Conservation (phyloP, 92 coral and sea anemone genomes). For the Heliopora coerulea region DNA sequence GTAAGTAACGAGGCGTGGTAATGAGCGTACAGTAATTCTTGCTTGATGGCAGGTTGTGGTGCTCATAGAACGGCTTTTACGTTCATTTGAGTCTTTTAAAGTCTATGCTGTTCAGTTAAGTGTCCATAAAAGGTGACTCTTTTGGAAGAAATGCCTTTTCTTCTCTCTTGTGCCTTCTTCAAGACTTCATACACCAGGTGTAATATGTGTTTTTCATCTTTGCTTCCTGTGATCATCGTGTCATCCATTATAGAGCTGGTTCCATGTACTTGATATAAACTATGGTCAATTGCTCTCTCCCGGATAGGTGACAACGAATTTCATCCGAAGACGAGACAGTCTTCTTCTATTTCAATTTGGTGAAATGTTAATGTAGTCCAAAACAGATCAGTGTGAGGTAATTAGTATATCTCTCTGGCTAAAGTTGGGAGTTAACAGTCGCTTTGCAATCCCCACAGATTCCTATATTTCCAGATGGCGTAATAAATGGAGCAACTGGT, state of each 20-base stretch:
- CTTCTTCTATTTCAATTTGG: too few relatives aligned
- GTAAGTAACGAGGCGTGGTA: slow-evolving; percentile 53
- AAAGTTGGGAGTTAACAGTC: slow-evolving; percentile 40
- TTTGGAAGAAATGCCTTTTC: not conserved
- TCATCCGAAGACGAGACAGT: too few relatives aligned
- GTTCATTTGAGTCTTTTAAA: slow-evolving; percentile 48
- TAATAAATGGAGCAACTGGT: slow-evolving; percentile 15
- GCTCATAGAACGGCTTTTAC: slow-evolving; percentile 43
- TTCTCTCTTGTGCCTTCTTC: not conserved
- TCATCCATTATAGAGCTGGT: slow-evolving; percentile 52
- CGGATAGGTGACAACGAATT: slow-evolving; percentile 3
- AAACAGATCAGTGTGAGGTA: slow-evolving; percentile 27
- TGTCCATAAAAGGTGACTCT: slow-evolving; percentile 30
- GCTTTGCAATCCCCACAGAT: slow-evolving; percentile 17
- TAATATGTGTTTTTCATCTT: slow-evolving; percentile 48
- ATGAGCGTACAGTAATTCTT: slow-evolving; percentile 52
- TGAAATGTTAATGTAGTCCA: slow-evolving; percentile 7
- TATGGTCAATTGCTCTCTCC: slow-evolving; percentile 52
- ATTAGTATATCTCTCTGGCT: slow-evolving; percentile 52
- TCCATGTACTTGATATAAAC: slow-evolving; percentile 38
- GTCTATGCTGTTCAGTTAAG: slow-evolving; percentile 27
- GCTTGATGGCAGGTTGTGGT: slow-evolving; percentile 46
- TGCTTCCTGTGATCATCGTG: slow-evolving; percentile 40
- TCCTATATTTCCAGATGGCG: slow-evolving; percentile 2
- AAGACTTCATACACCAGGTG: slow-evolving; percentile 25